Evolutionary conservation across 1,140 invertebrate species (phyloP).

Genomic region (Odontomachus brunneus): DNA sequence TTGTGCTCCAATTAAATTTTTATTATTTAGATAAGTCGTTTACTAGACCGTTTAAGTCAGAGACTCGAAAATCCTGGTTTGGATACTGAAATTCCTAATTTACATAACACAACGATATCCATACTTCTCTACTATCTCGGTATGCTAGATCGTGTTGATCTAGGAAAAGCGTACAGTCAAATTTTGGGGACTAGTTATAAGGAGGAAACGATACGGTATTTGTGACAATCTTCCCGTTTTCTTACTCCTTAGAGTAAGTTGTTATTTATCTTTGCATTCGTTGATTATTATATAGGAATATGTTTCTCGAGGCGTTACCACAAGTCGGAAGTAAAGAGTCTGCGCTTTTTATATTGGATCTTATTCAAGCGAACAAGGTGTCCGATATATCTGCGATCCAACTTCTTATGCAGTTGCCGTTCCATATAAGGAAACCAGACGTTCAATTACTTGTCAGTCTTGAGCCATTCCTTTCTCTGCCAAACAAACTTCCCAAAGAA

Average conservation of each 20-base stretch:
- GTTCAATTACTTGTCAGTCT: conserved; percentile 85
- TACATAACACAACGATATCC: conserved; percentile 83
- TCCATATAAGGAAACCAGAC: conserved; percentile 86
- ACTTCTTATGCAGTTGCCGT: conserved; percentile 87
- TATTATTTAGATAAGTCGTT: conserved; percentile 76
- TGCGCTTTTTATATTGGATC: conserved; percentile 87
- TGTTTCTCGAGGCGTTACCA: conserved; percentile 91
- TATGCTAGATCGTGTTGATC: conserved; percentile 79
- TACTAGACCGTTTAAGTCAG: conserved; percentile 82
- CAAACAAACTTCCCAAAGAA: conserved; percentile 81
- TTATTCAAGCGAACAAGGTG: conserved; percentile 88
- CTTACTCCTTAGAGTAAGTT: neutral
- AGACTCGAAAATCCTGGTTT: conserved; percentile 83
- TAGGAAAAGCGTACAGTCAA: conserved; percentile 79
- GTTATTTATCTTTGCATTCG: conserved; percentile 11
- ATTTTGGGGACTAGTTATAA: conserved; percentile 84
- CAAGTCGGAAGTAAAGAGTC: conserved; percentile 89
- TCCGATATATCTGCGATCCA: conserved; percentile 86
- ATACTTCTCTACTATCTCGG: conserved; percentile 80
- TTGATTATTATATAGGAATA: conserved; percentile 84
- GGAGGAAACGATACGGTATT: conserved; percentile 82
- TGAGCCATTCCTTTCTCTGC: conserved; percentile 85
- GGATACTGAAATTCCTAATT: conserved; percentile 80
- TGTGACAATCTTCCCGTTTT: neutral
- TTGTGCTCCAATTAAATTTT: neutral